Percentiles rank a stretch among this genome's conserved stretches.
Conservation (phyloP, 2,113 vertebrate genomes). For the Pygoscelis adeliae region DNA sequence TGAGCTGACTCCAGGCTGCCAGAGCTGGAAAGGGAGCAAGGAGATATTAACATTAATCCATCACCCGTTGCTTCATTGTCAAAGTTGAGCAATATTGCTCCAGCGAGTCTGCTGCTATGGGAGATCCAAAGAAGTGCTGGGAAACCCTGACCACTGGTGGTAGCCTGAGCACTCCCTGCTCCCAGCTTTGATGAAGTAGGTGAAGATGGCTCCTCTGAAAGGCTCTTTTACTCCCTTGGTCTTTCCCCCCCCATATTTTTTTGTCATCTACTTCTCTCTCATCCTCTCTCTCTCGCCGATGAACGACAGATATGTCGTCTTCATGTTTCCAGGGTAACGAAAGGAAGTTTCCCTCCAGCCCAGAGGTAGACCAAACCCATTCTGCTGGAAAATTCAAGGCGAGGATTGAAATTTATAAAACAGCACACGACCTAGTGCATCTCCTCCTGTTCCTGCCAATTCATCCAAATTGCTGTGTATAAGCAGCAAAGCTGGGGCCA, state of each 20-base stretch:
- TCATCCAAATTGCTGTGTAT: rapidly evolving
- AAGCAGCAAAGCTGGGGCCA: neutral
- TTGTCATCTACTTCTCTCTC: neutral
- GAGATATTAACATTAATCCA: conserved; percentile 9
- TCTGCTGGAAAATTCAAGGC: conserved; percentile 55
- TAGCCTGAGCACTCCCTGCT: neutral
- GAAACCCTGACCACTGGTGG: neutral
- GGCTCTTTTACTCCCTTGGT: neutral
- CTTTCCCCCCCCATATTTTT: neutral
- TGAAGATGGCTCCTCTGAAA: neutral
- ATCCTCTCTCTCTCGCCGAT: neutral
- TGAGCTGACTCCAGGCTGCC: neutral
- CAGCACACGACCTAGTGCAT: conserved; percentile 16
- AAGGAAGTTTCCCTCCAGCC: conserved; percentile 51
- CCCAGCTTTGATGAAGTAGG: neutral
- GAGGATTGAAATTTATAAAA: conserved; percentile 45
- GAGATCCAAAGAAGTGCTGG: neutral
- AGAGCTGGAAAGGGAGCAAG: neutral
- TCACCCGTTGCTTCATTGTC: neutral
- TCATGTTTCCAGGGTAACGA: conserved; percentile 57
- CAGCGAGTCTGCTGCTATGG: neutral
- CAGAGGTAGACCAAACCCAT: conserved; percentile 42
- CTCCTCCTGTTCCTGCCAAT: neutral
- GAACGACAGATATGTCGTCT: neutral
- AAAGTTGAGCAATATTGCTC: neutral